A percentile compares a stretch with the other conserved stretches of the same genome.
Conservation (phyloP, 2,888 invertebrate genomes). For the Agrochola circellaris region DNA sequence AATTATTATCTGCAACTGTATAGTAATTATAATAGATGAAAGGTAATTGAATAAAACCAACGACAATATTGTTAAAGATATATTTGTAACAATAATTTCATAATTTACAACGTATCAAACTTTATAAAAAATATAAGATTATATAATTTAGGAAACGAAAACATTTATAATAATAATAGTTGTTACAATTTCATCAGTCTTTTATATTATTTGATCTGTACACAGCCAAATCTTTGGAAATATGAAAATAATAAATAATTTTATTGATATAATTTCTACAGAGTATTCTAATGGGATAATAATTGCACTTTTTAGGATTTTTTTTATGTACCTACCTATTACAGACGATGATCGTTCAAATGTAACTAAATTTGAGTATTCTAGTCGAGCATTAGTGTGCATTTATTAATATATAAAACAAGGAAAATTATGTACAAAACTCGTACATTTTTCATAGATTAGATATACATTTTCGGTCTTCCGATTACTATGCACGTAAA, state of each 20-base stretch:
- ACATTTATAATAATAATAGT: slow-evolving; percentile 73
- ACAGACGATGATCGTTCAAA: slow-evolving; percentile 18
- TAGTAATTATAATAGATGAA: not conserved
- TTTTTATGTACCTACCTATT: slow-evolving; percentile 9
- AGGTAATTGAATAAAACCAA: slow-evolving; percentile 44
- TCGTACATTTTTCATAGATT: slow-evolving; percentile 13
- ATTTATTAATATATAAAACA: slow-evolving; percentile 9
- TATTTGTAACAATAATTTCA: slow-evolving; percentile 75
- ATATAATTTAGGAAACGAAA: slow-evolving; percentile 74
- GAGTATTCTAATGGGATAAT: slow-evolving; percentile 47
- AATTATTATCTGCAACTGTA: not conserved
- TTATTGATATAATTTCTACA: slow-evolving; percentile 56
- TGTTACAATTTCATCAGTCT: slow-evolving; percentile 81
- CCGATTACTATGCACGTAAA: not conserved
- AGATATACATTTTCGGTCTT: slow-evolving; percentile 5
- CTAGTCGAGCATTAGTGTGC: slow-evolving; percentile 17
- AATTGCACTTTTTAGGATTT: slow-evolving; percentile 58
- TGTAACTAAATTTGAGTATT: slow-evolving; percentile 53
- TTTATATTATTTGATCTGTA: slow-evolving; percentile 75
- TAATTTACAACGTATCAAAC: slow-evolving; percentile 71
- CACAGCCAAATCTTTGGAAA: slow-evolving; percentile 89
- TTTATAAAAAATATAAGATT: slow-evolving; percentile 68
- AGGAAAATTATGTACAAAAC: slow-evolving; percentile 31
- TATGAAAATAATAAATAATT: slow-evolving; percentile 63
- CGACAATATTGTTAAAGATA: slow-evolving; percentile 67